Percentiles rank a stretch among this genome's conserved stretches.
Conservation (phyloP, 2,113 vertebrate genomes). For the Pseudorectes ferrugineus region DNA sequence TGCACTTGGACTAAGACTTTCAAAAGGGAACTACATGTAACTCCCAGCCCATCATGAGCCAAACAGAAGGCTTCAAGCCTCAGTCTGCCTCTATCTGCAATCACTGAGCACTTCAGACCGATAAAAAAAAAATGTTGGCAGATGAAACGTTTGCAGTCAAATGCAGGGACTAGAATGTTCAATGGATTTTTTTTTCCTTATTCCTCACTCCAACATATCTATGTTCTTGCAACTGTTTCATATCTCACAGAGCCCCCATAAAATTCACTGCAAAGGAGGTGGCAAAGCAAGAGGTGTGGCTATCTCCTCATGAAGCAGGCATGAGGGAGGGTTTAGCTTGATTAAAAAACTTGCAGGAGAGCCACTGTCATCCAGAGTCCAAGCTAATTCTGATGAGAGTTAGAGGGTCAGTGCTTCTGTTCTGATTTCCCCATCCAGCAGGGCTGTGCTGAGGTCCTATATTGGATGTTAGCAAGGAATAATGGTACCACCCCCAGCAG, state of each 20-base stretch:
- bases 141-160: background rate
- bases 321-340: background rate
- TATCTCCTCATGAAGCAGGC: background rate
- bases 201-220: constrained; percentile 30
- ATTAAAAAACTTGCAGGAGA: background rate
- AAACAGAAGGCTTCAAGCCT: constrained; percentile 29
- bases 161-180: constrained; percentile 32
- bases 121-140: background rate
- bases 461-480: rapidly evolving
- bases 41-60: constrained; percentile 31
- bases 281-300: background rate
- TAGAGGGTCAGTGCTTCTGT: background rate
- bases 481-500: background rate
- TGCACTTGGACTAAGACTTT: constrained; percentile 32
- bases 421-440: background rate
- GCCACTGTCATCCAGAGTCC: too few relatives aligned
- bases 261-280: background rate
- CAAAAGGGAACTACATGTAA: constrained; percentile 31
- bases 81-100: constrained; percentile 7
- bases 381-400: background rate
- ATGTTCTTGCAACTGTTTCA: background rate
- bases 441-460: background rate
- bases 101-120: constrained; percentile 49
- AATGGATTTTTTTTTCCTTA: background rate
- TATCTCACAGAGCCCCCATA: background rate